Conservation (phyloP, 2,888 invertebrate genomes). For the Pharmacophagus antenor region DNA sequence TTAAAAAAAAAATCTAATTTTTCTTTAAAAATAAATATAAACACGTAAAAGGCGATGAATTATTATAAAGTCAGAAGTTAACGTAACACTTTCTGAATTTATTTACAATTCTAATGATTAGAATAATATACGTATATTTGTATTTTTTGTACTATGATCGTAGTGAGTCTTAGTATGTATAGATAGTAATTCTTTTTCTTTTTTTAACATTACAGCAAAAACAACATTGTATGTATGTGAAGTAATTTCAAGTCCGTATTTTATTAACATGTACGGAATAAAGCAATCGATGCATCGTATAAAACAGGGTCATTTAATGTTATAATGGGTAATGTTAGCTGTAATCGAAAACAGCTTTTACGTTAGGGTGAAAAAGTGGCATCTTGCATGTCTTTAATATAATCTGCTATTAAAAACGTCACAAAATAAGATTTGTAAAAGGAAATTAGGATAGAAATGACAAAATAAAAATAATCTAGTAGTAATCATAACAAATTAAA, state of each 20-base stretch:
- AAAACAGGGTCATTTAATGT: constrained; percentile 21
- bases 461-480: not conserved
- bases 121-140: not conserved
- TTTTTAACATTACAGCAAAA: not conserved
- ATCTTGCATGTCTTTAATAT: no score
- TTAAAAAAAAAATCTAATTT: no score
- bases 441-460: not conserved
- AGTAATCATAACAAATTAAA: not conserved
- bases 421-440: not conserved
- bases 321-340: no score
- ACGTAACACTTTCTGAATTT: not conserved
- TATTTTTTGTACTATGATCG: not conserved
- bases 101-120: not conserved
- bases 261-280: constrained; percentile 10
- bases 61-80: not conserved
- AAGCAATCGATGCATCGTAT: constrained; percentile 18
- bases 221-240: not conserved
- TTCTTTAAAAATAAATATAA: not conserved
- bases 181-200: no score
- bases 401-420: not conserved
- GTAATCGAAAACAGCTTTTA: constrained; percentile 17
- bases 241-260: constrained; percentile 21
- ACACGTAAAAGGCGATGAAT: no score
- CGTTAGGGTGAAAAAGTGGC: not conserved
- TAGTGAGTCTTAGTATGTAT: no score